These are phyloP conservation scores for Rhinophrynus dorsalis DNA, from an alignment of 2,797 vertebrate genomes.

Conservation along the genomic window DNA sequence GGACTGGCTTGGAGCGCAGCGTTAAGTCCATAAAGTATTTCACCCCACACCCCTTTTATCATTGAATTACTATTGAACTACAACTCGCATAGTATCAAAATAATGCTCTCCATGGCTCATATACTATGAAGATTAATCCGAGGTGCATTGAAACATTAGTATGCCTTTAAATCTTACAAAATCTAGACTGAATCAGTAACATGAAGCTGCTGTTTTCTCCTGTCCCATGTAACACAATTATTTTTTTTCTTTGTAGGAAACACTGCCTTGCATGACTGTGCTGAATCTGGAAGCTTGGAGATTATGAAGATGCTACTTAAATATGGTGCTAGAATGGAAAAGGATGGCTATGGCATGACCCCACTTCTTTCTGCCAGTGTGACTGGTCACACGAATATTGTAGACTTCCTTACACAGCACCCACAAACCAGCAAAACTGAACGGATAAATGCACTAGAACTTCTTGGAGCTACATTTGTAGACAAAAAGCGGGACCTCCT, in stretches of 20 bases:
- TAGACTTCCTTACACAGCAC: slow-evolving; percentile 91
- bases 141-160: too few relatives aligned
- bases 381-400: slow-evolving; percentile 96
- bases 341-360: slow-evolving; percentile 96
- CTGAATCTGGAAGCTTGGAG: slow-evolving; percentile 95
- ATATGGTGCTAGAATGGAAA: slow-evolving; percentile 95
- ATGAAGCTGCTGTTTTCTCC: too few relatives aligned
- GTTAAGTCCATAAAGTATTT: too few relatives aligned
- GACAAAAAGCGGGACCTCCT: slow-evolving; percentile 97
- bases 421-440: slow-evolving; percentile 87
- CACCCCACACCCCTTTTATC: too few relatives aligned
- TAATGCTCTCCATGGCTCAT: too few relatives aligned
- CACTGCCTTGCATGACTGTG: slow-evolving; percentile 94
- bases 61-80: too few relatives aligned
- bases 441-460: slow-evolving; percentile 90
- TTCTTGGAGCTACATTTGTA: slow-evolving; percentile 94
- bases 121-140: too few relatives aligned
- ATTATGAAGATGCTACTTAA: slow-evolving; percentile 97
- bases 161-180: too few relatives aligned
- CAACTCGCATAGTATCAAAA: too few relatives aligned
- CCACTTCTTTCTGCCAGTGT: slow-evolving; percentile 95
- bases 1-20: too few relatives aligned
- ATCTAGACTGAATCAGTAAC: too few relatives aligned
- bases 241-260: slow-evolving; percentile 74
- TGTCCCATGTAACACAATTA: not conserved